phyloP scores from a whole-genome alignment of 2,888 invertebrate species.

The Himalopsyche tibetana region DNA sequence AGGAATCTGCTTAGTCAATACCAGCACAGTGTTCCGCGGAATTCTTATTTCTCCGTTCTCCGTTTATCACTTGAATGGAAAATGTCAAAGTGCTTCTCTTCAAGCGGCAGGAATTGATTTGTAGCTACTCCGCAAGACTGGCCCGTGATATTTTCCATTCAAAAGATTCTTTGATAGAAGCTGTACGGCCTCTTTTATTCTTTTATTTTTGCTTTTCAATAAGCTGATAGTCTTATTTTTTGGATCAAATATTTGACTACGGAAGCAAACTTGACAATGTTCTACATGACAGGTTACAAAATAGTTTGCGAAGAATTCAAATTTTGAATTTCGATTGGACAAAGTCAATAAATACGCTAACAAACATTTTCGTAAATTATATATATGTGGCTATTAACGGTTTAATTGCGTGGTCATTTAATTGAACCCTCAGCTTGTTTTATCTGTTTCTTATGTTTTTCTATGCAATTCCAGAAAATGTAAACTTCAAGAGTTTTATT shows the following conservation, averaged over 20 bases:
- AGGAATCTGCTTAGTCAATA: constrained; percentile 64
- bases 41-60: constrained; percentile 60
- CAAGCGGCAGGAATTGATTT: constrained; percentile 58
- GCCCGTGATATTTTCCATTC: constrained; percentile 32
- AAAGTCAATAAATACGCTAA: no score
- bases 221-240: constrained; percentile 8
- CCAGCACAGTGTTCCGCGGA: constrained; percentile 53
- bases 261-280: no score
- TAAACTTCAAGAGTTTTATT: no score
- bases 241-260: neutral
- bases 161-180: constrained; percentile 19
- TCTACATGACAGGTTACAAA: no score
- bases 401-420: no score
- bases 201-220: neutral
- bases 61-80: constrained; percentile 64
- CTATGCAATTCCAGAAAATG: no score
- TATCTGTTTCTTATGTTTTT: no score
- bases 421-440: no score
- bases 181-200: constrained; percentile 4
- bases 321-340: no score
- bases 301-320: no score
- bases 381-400: no score
- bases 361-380: no score
- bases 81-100: constrained; percentile 61
- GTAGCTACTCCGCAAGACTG: constrained; percentile 36